Conservation (phyloP, 2,797 vertebrate species). For the Aeoliscus strigatus region DNA sequence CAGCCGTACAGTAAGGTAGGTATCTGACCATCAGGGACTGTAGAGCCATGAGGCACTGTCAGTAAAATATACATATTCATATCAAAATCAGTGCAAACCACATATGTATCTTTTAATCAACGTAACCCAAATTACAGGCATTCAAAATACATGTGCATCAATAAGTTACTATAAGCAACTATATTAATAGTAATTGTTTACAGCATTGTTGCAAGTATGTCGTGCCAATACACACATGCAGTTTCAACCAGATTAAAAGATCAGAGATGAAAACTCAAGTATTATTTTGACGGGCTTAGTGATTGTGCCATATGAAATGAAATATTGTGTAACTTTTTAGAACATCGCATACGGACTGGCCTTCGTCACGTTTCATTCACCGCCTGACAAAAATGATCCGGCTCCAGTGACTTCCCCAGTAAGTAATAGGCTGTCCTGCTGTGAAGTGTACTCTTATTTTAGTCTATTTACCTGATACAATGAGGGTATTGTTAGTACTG, state of each 20-base stretch:
- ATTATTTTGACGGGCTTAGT: background rate
- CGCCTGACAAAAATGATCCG: slow-evolving; percentile 78
- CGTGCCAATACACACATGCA: no score
- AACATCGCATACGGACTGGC: slow-evolving; percentile 83
- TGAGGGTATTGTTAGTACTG: background rate
- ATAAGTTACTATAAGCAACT: no score
- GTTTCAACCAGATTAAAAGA: no score
- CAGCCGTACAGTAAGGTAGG: slow-evolving; percentile 87
- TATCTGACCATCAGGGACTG: background rate
- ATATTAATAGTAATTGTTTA: no score
- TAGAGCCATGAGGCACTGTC: background rate
- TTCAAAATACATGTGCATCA: no score
- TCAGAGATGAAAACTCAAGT: no score
- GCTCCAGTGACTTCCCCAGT: slow-evolving; percentile 73
- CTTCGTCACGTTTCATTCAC: slow-evolving; percentile 85
- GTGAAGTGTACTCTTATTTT: background rate
- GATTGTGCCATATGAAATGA: background rate
- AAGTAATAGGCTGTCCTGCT: slow-evolving; percentile 40
- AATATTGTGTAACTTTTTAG: slow-evolving; percentile 53
- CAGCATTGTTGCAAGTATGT: no score
- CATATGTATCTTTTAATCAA: no score
- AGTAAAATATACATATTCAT: background rate
- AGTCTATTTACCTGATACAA: background rate
- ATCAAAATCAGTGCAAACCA: no score
- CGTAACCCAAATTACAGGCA: no score